Percentiles rank a stretch among this genome's conserved stretches.
phyloP scores from a whole-genome alignment of 2,113 vertebrate species.

The Atherinomorus stipes region DNA sequence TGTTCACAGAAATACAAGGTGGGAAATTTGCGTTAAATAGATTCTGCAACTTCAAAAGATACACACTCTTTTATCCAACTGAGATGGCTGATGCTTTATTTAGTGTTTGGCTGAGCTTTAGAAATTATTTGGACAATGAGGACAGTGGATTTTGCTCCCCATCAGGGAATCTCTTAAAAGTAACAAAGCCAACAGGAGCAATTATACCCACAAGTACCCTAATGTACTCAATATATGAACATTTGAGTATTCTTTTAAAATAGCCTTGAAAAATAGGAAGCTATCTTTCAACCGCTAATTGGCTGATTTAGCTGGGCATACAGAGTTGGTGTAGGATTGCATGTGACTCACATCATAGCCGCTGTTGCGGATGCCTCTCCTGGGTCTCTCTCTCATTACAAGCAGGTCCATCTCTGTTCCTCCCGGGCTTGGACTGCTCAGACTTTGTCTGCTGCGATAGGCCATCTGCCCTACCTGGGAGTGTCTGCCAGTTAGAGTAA shows the following conservation, averaged over 20 bases:
- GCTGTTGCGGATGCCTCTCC: constrained; percentile 95
- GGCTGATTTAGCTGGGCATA: constrained; percentile 1
- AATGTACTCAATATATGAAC: background rate
- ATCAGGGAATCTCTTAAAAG: too few relatives aligned
- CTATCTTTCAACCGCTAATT: constrained; percentile 3
- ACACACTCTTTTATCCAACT: too few relatives aligned
- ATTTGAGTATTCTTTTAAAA: background rate
- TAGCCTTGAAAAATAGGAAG: background rate
- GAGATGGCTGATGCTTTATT: too few relatives aligned
- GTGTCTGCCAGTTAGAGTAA: constrained; percentile 83
- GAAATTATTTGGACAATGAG: too few relatives aligned
- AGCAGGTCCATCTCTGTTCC: constrained; percentile 99
- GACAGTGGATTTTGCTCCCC: too few relatives aligned
- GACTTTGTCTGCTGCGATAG: constrained; percentile 95
- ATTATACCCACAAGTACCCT: background rate
- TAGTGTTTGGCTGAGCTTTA: too few relatives aligned
- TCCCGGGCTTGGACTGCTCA: constrained; percentile 97
- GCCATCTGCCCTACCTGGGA: constrained; percentile 89
- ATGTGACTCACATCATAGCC: constrained; percentile 93
- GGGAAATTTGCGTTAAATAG: too few relatives aligned
- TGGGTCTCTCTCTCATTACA: constrained; percentile 94
- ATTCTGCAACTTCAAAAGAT: too few relatives aligned
- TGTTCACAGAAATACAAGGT: too few relatives aligned
- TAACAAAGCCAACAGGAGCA: constrained; percentile 3
- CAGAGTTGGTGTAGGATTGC: constrained; percentile 1